Evolutionary conservation across 2,888 invertebrate genomes (phyloP), one percentile per base, ranked within the genome.

Genomic region (Megalurothrips usitatus): DNA sequence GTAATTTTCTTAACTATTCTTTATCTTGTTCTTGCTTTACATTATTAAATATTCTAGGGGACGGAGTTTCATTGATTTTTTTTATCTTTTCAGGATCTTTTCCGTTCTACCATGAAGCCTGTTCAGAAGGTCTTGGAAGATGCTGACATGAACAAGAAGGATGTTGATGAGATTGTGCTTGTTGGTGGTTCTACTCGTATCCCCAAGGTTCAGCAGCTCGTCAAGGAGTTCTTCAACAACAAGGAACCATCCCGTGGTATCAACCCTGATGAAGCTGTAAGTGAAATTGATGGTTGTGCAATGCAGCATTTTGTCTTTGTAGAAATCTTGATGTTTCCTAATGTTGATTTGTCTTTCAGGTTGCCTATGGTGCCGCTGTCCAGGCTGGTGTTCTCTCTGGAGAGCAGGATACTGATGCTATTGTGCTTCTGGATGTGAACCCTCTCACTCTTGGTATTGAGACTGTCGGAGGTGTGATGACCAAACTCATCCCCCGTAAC

Each of bases 401-500:
- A 81, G 98, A 98, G 90, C 97, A 98, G 88, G 97, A 97, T 86
- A 97, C 97, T 1, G 97, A 97, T 85, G 98, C 98, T 81, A 94
- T 99, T 84, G 97, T 99, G 0, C 91, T 99, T 82, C 91, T 99
- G 83, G 99, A 99, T 87, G 99, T 99, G 81, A 99, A 98, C 88
- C 99, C 99, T 84, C 91, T 99, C 84, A 99, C 99, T 84, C 92
- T 99, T 93, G 99, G 99, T 89, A 99, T 99, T 86, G 99, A 99
- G 89, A 99, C 99, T 78, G 98, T 99, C 80, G 99, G 99, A 83
- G 99, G 99, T 84, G 99, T 99, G 49, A 99, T 99, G 99, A 99
- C 99, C 84, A 99, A 98, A 87, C 91, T 99, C 81, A 99, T 99
- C 87, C 95, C 96, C 81, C 88, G 99, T 85, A 99, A 99, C 91